Evolutionary conservation across 2,797 vertebrate genomes (phyloP), one percentile per base, ranked within the genome.

Genomic region (Danionella dracula): DNA sequence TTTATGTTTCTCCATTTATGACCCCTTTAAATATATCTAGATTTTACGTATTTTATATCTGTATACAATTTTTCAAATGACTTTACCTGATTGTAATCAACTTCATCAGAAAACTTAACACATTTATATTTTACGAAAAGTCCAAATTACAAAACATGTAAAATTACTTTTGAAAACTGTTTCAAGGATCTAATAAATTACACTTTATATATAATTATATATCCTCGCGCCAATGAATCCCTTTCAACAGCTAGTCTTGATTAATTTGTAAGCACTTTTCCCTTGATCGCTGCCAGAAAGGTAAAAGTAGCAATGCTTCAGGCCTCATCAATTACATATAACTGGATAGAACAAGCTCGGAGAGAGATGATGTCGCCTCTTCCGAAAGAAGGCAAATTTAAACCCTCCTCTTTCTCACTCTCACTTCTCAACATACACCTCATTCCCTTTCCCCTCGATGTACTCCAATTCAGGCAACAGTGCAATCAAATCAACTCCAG

Each of bases 401-500:
- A 55, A 55, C 54, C 50, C 54, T 65, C 49, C 62, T 45, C 50
- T 64, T 17, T 53, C 32, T 27, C 23, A 27, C 23, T 27, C n/a
- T n/a, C 27, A 27, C 48, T 63, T 12, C 46, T 38, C 42, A 54
- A 64, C 38, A 64, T 27, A 65, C 55, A 20, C 46, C 63, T 66
- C 64, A 66, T 66, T 66, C 53, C 42, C 44, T 21, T 66, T 66
- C 42, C 63, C 19, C 63, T 66, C n/a, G 54, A 66, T 66, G 64
- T 66, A 66, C 64, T 66, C 35, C 53, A 57, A 34, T 66, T 53
- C 64, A 57, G 64, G 64, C 64, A 57, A 66, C 34, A 57, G 53
- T 40, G 48, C 53, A 66, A 66, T 66, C 64, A 49, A 66, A 66
- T 66, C 64, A 66, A 66, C 51, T 68, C 9, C 44, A 63, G 70